phyloP scores from a whole-genome alignment of 1,140 invertebrate genomes.

The Bombus cullumanus region DNA sequence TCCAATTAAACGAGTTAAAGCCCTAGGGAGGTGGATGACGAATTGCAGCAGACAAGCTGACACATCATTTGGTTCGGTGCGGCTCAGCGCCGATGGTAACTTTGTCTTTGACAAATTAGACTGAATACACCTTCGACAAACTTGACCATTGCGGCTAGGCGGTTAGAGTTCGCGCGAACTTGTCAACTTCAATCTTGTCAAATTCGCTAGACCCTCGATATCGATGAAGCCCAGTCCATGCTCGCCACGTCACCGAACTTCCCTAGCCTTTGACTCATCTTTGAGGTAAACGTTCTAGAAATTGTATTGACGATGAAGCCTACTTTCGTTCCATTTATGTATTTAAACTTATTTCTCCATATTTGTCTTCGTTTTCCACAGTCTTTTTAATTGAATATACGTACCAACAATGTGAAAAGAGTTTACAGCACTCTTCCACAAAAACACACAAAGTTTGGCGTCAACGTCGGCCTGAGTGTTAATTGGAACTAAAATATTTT shows the following conservation, averaged over 20 bases:
- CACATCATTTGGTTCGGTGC: neutral
- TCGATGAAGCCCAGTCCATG: constrained; percentile 11
- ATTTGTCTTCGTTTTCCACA: neutral
- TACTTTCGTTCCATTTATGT: no score
- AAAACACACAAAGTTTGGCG: neutral
- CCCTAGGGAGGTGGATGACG: neutral
- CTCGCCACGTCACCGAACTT: neutral
- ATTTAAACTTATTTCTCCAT: neutral
- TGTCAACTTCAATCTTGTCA: constrained; percentile 40
- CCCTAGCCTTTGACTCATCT: neutral
- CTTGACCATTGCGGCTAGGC: neutral
- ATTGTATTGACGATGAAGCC: neutral
- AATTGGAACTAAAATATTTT: constrained; percentile 27
- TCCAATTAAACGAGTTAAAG: constrained; percentile 2
- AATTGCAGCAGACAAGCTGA: neutral
- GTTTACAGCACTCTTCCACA: neutral
- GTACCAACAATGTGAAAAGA: neutral
- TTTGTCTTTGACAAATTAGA: constrained; percentile 49
- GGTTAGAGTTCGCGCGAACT: neutral
- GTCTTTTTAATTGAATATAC: neutral
- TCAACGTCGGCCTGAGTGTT: neutral
- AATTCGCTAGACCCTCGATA: neutral
- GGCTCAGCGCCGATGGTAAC: neutral
- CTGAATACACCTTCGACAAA: constrained; percentile 37
- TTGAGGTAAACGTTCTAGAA: no score